Evolutionary conservation across 2,113 vertebrate species (phyloP), one percentile per base, ranked within the genome.

Genomic region (Zosterops hypoxanthus): DNA sequence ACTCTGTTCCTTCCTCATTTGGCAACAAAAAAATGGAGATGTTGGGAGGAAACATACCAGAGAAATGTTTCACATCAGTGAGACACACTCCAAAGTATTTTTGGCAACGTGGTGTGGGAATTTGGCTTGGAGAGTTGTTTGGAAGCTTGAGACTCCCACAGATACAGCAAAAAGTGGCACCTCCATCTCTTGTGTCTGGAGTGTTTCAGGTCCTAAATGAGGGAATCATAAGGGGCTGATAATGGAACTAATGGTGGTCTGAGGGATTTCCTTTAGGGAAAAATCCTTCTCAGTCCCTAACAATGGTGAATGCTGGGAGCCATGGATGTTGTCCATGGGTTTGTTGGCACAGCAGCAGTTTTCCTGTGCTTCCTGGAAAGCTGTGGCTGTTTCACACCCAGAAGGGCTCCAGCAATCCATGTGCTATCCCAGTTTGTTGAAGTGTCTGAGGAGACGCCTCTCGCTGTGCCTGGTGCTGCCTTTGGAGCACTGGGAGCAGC

Each of bases 91-190:
- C 36, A n/a, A 88, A 85, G 79, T 70, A 77, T 90, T 97, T 93
- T 83, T 95, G 94, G 95, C 95, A 95, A 78, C 2, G 0, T 5
- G 87, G 82, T 90, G 94, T 96, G 94, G 93, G 94, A 96, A 96
- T 96, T 71, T 96, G 93, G 93, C 95, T n/a, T 36, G n/a, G 68
- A 2, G 68, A 31, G 46, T 46, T 64, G 56, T 60, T 95, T 24
- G 0, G 84, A 60, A 83, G 60, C 82, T 92, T 8, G 8, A 41
- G 56, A 39, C 76, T 94, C 82, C 63, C 66, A 56, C 31, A 71
- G 75, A 91, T 68, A 17, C 52, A 88, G 80, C 76, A 86, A 68
- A 64, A 73, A 92, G 82, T 94, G 92, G 72, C 88, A 96, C 90
- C 90, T 93, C 49, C 41, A 16, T 59, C 83, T 28, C 49, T 68